phyloP scores from a whole-genome alignment of 2,113 vertebrate genomes.

The Hyperopisus bebe region DNA sequence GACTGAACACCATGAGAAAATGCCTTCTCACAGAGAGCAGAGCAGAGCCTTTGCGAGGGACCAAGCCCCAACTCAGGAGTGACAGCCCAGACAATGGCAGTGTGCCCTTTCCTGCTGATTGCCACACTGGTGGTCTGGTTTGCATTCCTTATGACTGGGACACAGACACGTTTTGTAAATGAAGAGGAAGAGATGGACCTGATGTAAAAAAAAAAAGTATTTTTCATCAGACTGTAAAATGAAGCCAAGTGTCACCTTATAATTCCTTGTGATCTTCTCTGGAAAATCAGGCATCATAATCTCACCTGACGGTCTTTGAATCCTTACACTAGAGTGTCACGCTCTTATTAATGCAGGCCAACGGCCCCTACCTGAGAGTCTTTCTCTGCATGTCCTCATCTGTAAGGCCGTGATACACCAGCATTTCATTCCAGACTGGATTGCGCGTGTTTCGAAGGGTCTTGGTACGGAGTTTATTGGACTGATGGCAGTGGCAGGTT shows the following conservation, averaged over 20 bases:
- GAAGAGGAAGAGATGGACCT: not conserved
- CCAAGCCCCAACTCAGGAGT: not conserved
- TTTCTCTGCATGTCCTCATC: slow-evolving; percentile 74
- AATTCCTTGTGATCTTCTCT: not conserved
- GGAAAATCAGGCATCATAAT: not conserved
- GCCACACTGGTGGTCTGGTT: not conserved
- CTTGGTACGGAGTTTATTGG: slow-evolving; percentile 73
- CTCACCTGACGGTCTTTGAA: not conserved
- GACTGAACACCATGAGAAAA: not conserved
- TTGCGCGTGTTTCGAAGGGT: slow-evolving; percentile 72
- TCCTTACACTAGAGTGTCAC: not conserved
- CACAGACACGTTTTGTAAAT: not conserved
- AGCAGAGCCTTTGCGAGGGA: not conserved
- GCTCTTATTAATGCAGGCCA: not conserved
- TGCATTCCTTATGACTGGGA: not conserved
- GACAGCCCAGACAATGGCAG: not conserved
- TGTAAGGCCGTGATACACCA: slow-evolving; percentile 62
- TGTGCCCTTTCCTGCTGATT: not conserved
- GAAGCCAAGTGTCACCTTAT: not conserved
- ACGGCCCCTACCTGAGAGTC: slow-evolving; percentile 57
- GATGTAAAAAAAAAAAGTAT: not conserved
- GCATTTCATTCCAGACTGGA: slow-evolving; percentile 68
- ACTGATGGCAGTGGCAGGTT: slow-evolving; percentile 40
- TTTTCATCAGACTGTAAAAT: not conserved
- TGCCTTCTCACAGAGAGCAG: not conserved